Evolutionary conservation across 2,888 invertebrate species (phyloP).

Genomic region (Drosophila rubida): DNA sequence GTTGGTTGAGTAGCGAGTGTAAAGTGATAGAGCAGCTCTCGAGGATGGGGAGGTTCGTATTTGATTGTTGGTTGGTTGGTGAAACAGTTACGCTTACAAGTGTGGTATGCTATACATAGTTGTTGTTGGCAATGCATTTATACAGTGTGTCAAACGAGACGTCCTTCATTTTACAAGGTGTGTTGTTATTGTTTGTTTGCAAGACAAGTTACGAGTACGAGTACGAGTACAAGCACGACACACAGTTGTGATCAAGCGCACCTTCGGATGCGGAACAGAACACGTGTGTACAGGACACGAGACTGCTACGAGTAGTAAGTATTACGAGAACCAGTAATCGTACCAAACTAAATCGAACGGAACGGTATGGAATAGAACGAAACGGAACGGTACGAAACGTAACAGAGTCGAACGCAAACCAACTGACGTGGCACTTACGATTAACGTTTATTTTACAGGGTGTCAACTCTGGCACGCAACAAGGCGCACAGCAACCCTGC

Average conservation of each 20-base stretch:
- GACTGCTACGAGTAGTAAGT: constrained; percentile 37
- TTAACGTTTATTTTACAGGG: constrained; percentile 27
- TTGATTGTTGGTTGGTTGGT: constrained; percentile 22
- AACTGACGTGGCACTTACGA: constrained; percentile 22
- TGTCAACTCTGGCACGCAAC: background rate
- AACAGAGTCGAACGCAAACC: constrained; percentile 11
- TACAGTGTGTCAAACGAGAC: constrained; percentile 43
- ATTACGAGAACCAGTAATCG: constrained; percentile 26
- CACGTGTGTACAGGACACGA: constrained; percentile 12
- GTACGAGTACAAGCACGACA: constrained; percentile 47
- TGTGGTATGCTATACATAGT: constrained; percentile 46
- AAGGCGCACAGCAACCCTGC: background rate
- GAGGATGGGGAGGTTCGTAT: constrained; percentile 15
- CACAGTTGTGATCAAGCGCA: constrained; percentile 43
- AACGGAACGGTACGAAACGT: constrained; percentile 17
- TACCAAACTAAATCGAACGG: constrained; percentile 33
- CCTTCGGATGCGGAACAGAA: constrained; percentile 27
- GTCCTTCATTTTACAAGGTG: constrained; percentile 20
- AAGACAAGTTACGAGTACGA: constrained; percentile 38
- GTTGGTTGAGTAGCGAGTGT: constrained; percentile 36
- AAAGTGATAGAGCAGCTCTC: constrained; percentile 44
- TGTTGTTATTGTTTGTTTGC: constrained; percentile 12
- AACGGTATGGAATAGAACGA: constrained; percentile 19
- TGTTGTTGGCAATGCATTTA: constrained; percentile 45
- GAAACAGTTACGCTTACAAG: constrained; percentile 47